Evolutionary conservation across 2,113 vertebrate genomes (phyloP).

Genomic region (Megaptera novaeangliae): DNA sequence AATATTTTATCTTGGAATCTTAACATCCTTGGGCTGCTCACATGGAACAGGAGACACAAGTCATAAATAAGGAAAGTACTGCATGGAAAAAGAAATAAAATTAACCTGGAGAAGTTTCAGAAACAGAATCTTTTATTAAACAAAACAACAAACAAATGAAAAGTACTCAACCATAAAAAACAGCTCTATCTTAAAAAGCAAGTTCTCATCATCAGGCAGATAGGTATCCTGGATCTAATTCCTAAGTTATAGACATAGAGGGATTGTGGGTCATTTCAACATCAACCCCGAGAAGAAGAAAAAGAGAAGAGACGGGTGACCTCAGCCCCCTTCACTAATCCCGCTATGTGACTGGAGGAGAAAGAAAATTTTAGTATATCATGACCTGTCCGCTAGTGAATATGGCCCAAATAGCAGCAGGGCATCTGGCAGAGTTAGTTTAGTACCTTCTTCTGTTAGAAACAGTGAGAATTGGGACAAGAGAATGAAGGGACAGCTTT

Average conservation of each 20-base stretch:
- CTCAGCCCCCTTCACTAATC: neutral
- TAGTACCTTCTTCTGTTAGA: neutral
- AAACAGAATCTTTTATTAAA: slow-evolving; percentile 21
- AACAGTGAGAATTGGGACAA: neutral
- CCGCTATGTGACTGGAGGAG: neutral
- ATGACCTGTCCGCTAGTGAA: neutral
- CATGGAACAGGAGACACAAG: neutral
- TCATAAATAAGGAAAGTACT: slow-evolving; percentile 20
- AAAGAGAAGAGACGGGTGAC: neutral
- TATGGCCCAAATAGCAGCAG: neutral
- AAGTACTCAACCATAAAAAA: neutral
- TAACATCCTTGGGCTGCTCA: neutral
- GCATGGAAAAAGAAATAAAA: slow-evolving; percentile 56
- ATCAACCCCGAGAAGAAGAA: neutral
- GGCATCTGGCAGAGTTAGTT: too few relatives aligned
- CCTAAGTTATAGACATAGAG: neutral
- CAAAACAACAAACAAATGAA: slow-evolving; percentile 50
- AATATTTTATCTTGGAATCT: slow-evolving; percentile 54
- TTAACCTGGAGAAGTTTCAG: slow-evolving; percentile 57
- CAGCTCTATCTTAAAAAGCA: slow-evolving; percentile 7
- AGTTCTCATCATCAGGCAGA: neutral
- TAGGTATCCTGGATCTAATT: neutral
- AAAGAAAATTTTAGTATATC: neutral
- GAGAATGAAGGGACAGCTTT: neutral
- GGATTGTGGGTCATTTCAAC: neutral